These are phyloP conservation scores for Andinoacara biseriatus DNA, from an alignment of 2,113 vertebrate genomes.

Conservation along the genomic window DNA sequence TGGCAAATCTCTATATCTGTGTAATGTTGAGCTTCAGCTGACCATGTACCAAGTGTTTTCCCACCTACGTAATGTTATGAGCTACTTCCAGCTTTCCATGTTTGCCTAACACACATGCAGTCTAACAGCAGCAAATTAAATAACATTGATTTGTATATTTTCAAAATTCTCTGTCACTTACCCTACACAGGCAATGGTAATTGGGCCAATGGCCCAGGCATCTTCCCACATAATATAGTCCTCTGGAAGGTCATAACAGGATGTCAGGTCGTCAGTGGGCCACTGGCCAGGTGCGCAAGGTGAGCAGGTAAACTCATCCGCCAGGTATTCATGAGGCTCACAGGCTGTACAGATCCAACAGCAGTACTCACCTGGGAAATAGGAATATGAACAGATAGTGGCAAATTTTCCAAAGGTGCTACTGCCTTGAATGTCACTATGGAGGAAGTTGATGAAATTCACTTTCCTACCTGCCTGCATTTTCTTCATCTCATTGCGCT, in stretches of 20 bases:
- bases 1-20: neutral
- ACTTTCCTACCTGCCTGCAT: slow-evolving; percentile 92
- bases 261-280: slow-evolving; percentile 89
- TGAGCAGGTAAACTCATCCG: slow-evolving; percentile 95
- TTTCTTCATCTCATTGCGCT: slow-evolving; percentile 98
- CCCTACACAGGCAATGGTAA: slow-evolving; percentile 94
- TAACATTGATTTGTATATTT: neutral
- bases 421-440: neutral
- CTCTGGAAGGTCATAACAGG: slow-evolving; percentile 95
- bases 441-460: slow-evolving; percentile 15
- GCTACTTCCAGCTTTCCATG: neutral
- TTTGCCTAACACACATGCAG: neutral
- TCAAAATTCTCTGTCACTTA: slow-evolving; percentile 39
- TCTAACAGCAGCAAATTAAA: neutral
- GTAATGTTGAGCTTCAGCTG: neutral
- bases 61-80: neutral
- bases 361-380: slow-evolving; percentile 87
- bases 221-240: slow-evolving; percentile 99
- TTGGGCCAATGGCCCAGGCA: slow-evolving; percentile 97
- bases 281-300: slow-evolving; percentile 93
- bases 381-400: slow-evolving; percentile 23
- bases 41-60: too few relatives aligned
- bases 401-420: slow-evolving; percentile 30
- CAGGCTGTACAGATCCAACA: slow-evolving; percentile 99
- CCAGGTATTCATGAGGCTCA: slow-evolving; percentile 91